These are phyloP conservation scores for Gryllus bimaculatus DNA, from an alignment of 1,140 invertebrate genomes.

Conservation along the genomic window DNA sequence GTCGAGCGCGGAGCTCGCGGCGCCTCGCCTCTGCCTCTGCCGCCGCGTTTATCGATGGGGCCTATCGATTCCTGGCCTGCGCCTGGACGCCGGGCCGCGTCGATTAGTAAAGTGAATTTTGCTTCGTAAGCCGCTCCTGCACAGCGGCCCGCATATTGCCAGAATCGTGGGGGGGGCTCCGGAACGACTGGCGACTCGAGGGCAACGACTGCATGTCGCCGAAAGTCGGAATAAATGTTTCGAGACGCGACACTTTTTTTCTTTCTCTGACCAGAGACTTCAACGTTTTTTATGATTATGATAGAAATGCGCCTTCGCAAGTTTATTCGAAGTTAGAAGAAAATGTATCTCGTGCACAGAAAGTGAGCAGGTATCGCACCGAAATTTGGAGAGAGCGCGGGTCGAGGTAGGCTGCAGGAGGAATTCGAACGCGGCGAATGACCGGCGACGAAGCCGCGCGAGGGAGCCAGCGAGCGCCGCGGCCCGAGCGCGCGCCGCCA, in stretches of 20 bases:
- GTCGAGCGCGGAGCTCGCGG: background rate
- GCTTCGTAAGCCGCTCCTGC: background rate
- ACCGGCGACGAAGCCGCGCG: conserved; percentile 20
- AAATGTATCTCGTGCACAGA: too few relatives aligned
- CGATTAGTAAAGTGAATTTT: conserved; percentile 5
- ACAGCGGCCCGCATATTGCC: background rate
- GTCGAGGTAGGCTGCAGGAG: background rate
- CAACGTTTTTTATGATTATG: background rate
- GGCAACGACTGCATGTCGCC: too few relatives aligned
- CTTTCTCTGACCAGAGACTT: background rate
- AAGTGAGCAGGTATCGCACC: too few relatives aligned
- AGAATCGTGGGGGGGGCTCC: background rate
- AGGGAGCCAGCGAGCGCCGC: conserved; percentile 10
- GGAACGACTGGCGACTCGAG: too few relatives aligned
- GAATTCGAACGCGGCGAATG: conserved; percentile 18
- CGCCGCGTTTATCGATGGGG: background rate
- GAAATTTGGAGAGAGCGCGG: too few relatives aligned
- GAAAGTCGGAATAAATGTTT: too few relatives aligned
- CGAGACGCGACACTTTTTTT: background rate
- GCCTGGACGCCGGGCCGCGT: background rate
- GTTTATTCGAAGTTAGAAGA: too few relatives aligned
- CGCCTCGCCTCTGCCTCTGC: too few relatives aligned
- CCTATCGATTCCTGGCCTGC: background rate
- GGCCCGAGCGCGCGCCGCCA: conserved; percentile 15
- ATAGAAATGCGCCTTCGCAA: too few relatives aligned